phyloP scores from a whole-genome alignment of 2,888 invertebrate genomes.

The Mellilla xanthometata region DNA sequence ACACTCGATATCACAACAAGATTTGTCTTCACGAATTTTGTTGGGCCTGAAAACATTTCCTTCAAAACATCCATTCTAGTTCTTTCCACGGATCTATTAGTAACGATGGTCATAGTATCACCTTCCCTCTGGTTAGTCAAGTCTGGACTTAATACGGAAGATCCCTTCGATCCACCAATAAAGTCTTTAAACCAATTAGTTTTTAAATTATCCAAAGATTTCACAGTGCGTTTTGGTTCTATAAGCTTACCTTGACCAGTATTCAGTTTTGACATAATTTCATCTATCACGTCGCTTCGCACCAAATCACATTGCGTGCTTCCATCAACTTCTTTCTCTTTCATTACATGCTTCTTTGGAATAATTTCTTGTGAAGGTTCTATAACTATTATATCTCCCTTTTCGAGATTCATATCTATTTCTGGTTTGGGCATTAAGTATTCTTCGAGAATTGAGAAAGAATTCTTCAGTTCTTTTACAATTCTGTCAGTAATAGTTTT shows the following conservation, averaged over 20 bases:
- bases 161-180: slow-evolving; percentile 44
- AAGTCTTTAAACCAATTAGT: slow-evolving; percentile 41
- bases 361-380: slow-evolving; percentile 28
- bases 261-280: slow-evolving; percentile 47
- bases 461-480: slow-evolving; percentile 46
- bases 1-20: slow-evolving; percentile 55
- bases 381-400: slow-evolving; percentile 8
- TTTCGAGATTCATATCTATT: slow-evolving; percentile 14
- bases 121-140: slow-evolving; percentile 29
- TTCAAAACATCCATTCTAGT: slow-evolving; percentile 20
- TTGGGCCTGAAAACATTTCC: slow-evolving; percentile 28
- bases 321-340: slow-evolving; percentile 29
- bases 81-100: slow-evolving; percentile 19
- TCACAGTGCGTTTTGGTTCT: slow-evolving; percentile 9
- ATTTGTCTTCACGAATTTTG: slow-evolving; percentile 55
- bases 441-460: slow-evolving; percentile 16
- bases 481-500: slow-evolving; percentile 54
- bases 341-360: slow-evolving; percentile 4
- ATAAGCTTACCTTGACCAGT: slow-evolving; percentile 31
- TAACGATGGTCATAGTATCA: slow-evolving; percentile 39
- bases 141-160: slow-evolving; percentile 6
- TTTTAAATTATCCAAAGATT: slow-evolving; percentile 31
- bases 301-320: slow-evolving; percentile 57
- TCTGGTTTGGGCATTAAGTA: slow-evolving; percentile 4
- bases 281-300: slow-evolving; percentile 53